phyloP scores from a whole-genome alignment of 30 jellyfish, hydroid and myxozoan genomes.

The Rhopilema esculentum region DNA sequence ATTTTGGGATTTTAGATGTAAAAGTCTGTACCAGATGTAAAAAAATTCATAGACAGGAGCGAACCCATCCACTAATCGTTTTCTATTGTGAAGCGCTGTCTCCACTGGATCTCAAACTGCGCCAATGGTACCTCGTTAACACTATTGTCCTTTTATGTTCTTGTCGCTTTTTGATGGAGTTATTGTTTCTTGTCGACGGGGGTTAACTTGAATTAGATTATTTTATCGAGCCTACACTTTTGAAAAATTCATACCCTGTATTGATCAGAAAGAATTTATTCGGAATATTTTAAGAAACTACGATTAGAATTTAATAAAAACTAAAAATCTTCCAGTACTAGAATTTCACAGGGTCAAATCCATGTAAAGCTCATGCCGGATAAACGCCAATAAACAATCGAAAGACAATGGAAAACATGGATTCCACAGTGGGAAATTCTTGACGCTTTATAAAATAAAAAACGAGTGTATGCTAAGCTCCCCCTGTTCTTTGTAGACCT shows the following conservation, averaged over 20 bases:
- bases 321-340: conserved; percentile 3
- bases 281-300: neutral
- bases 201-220: neutral
- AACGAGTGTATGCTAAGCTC: conserved; percentile 19
- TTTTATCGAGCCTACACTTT: conserved; percentile 4
- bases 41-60: conserved; percentile 2
- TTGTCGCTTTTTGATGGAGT: conserved; percentile 4
- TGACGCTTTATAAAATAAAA: neutral
- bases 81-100: conserved; percentile 6
- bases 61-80: conserved; percentile 18
- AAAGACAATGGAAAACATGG: neutral
- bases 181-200: neutral
- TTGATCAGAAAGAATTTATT: conserved; percentile 1
- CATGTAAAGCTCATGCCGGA: neutral
- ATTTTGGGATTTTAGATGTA: neutral
- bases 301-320: neutral
- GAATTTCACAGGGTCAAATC: neutral
- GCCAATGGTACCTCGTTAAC: neutral
- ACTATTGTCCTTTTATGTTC: neutral
- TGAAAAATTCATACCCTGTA: conserved; percentile 8
- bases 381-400: neutral
- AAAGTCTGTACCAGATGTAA: neutral
- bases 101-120: conserved; percentile 15
- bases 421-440: neutral
- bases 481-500: conserved; percentile 14